These are phyloP conservation scores for Chrysaora quinquecirrha DNA, from an alignment of 30 jellyfish, hydroid and myxozoan species.

Conservation along the genomic window DNA sequence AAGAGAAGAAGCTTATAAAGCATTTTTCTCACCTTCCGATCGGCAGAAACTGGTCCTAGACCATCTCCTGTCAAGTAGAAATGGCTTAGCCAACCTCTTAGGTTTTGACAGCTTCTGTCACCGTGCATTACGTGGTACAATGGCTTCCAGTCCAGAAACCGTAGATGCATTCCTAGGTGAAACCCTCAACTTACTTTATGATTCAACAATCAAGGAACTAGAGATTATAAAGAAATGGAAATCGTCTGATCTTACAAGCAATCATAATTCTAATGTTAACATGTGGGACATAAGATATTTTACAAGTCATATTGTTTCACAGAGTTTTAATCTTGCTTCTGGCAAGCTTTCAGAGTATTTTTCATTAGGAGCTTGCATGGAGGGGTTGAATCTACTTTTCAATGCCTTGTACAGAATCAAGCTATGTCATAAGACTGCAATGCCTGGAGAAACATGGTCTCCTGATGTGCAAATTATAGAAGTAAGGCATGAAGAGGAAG, in stretches of 20 bases:
- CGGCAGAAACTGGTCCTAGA: constrained; percentile 58
- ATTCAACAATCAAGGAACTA: constrained; percentile 58
- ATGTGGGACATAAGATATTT: constrained; percentile 88
- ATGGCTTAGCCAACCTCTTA: constrained; percentile 72
- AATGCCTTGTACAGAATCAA: constrained; percentile 70
- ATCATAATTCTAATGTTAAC: constrained; percentile 14
- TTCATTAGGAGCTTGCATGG: constrained; percentile 95
- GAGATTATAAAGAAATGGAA: constrained; percentile 55
- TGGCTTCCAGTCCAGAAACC: constrained; percentile 85
- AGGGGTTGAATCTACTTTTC: constrained; percentile 79
- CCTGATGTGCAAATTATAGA: constrained; percentile 86
- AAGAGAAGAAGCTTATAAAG: constrained; percentile 79
- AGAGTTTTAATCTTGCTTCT: constrained; percentile 70
- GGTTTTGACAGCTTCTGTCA: constrained; percentile 87
- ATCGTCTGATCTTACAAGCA: constrained; percentile 17
- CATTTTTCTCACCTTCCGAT: constrained; percentile 63
- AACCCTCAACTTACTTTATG: constrained; percentile 49
- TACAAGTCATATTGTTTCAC: constrained; percentile 67
- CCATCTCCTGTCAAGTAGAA: constrained; percentile 62
- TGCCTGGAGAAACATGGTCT: constrained; percentile 93
- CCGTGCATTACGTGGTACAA: constrained; percentile 84
- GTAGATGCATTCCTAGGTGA: constrained; percentile 65
- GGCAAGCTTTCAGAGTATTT: constrained; percentile 74
- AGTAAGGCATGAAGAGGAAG: constrained; percentile 87
- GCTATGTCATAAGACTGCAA: constrained; percentile 54